These are phyloP conservation scores for Meteorus sp. DNA, from an alignment of 1,140 invertebrate species.

Conservation along the genomic window DNA sequence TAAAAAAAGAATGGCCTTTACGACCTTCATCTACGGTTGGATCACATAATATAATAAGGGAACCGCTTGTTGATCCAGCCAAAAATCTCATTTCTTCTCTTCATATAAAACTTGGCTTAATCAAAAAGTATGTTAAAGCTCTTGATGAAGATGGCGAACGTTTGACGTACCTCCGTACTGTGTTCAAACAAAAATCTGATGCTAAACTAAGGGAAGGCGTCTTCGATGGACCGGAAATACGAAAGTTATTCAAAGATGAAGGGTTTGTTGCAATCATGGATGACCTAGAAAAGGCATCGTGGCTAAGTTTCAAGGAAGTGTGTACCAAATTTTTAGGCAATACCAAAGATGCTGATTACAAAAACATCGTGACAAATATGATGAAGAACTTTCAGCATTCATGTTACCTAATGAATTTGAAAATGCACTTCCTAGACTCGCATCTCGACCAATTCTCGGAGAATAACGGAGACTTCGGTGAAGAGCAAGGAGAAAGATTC, in stretches of 20 bases:
- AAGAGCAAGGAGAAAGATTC: too few relatives aligned
- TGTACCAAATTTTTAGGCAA: slow-evolving; percentile 22
- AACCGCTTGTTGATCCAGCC: slow-evolving; percentile 15
- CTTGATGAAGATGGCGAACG: slow-evolving; percentile 11
- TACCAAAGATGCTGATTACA: slow-evolving; percentile 28
- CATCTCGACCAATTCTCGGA: too few relatives aligned
- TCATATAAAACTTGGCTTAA: slow-evolving; percentile 19
- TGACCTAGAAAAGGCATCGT: slow-evolving; percentile 22
- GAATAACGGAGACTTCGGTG: too few relatives aligned
- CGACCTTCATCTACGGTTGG: slow-evolving; percentile 15
- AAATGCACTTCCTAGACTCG: too few relatives aligned
- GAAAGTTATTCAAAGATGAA: slow-evolving; percentile 19
- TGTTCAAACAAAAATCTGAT: not conserved
- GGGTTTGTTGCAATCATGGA: slow-evolving; percentile 16
- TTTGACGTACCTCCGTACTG: not conserved
- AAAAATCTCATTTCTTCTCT: slow-evolving; percentile 18
- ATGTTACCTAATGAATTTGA: not conserved
- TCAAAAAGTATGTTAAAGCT: slow-evolving; percentile 19
- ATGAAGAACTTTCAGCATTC: slow-evolving; percentile 15
- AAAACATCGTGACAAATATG: slow-evolving; percentile 27
- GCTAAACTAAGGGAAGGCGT: slow-evolving; percentile 16
- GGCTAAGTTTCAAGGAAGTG: slow-evolving; percentile 19
- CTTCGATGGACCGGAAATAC: slow-evolving; percentile 24
- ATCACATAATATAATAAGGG: slow-evolving; percentile 3
- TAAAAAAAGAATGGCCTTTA: slow-evolving; percentile 17